Evolutionary conservation across 2,797 vertebrate genomes (phyloP).

Genomic region (Hoplostethus mediterraneus): DNA sequence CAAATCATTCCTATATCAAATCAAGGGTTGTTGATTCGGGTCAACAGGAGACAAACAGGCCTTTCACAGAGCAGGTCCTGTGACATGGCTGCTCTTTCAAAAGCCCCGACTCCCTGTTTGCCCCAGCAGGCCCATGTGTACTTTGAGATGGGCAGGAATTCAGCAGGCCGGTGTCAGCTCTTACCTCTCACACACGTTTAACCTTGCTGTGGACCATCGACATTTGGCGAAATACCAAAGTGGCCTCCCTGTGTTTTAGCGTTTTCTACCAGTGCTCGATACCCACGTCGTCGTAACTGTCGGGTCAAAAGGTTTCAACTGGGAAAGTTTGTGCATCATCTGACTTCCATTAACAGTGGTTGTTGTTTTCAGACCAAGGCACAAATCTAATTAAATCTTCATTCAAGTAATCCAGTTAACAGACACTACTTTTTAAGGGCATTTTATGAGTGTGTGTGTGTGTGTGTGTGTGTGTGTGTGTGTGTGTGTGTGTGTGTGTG

Average conservation of each 20-base stretch:
- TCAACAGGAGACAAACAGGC: not conserved
- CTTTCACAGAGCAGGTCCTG: constrained; percentile 19
- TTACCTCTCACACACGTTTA: constrained; percentile 9
- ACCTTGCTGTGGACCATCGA: constrained; percentile 25
- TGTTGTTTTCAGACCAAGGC: constrained; percentile 33
- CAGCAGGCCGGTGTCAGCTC: constrained; percentile 58
- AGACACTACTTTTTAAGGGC: not conserved
- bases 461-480: constrained; percentile 26
- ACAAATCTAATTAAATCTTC: constrained; percentile 27
- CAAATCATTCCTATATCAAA: constrained; percentile 1
- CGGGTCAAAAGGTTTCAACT: constrained; percentile 9
- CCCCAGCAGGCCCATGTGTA: not conserved
- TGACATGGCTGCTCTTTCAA: constrained; percentile 10
- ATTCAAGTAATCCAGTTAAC: constrained; percentile 41
- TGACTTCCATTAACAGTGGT: constrained; percentile 54
- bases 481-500: constrained; percentile 34
- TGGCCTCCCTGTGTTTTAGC: constrained; percentile 23
- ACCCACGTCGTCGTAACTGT: not conserved
- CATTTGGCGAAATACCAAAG: constrained; percentile 10
- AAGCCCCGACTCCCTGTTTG: constrained; percentile 8
- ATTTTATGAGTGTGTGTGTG: constrained; percentile 3
- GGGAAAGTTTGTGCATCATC: constrained; percentile 32
- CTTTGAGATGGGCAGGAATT: constrained; percentile 66
- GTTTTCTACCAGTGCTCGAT: constrained; percentile 16
- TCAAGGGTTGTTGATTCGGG: not conserved